phyloP scores from a whole-genome alignment of 2,113 vertebrate genomes.

The Cromileptes altivelis region DNA sequence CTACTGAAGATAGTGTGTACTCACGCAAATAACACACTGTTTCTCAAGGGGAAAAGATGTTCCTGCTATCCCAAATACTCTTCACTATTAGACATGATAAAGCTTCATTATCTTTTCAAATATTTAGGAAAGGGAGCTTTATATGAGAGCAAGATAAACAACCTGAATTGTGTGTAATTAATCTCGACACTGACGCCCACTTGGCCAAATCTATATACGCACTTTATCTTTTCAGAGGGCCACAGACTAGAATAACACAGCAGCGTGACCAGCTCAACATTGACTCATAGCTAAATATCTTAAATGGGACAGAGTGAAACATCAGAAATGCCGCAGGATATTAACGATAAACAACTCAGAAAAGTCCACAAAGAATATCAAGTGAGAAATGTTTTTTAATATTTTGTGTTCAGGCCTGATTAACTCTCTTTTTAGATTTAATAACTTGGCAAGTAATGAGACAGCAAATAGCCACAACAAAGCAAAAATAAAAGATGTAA shows the following conservation, averaged over 20 bases:
- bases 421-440: background rate
- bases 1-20: slow-evolving; percentile 60
- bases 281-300: slow-evolving; percentile 4
- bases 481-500: background rate
- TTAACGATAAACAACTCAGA: background rate
- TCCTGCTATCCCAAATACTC: slow-evolving; percentile 19
- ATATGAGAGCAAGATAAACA: slow-evolving; percentile 47
- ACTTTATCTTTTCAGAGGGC: slow-evolving; percentile 25
- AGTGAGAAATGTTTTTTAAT: background rate
- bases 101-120: slow-evolving; percentile 37
- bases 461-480: slow-evolving; percentile 20
- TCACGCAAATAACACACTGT: slow-evolving; percentile 44
- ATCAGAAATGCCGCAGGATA: background rate
- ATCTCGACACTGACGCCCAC: slow-evolving; percentile 12
- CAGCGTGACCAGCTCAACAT: background rate
- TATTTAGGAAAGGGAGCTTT: slow-evolving; percentile 50
- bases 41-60: slow-evolving; percentile 44
- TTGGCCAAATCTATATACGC: slow-evolving; percentile 12
- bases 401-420: slow-evolving; percentile 7
- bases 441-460: slow-evolving; percentile 15
- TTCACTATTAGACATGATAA: slow-evolving; percentile 28
- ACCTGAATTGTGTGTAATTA: slow-evolving; percentile 30
- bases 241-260: background rate
- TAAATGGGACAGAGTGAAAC: slow-evolving; percentile 3
- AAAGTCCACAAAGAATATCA: background rate